Percentiles rank a stretch among this genome's conserved stretches.
phyloP scores from a whole-genome alignment of 2,888 invertebrate genomes.

The Phytoseiulus persimilis region DNA sequence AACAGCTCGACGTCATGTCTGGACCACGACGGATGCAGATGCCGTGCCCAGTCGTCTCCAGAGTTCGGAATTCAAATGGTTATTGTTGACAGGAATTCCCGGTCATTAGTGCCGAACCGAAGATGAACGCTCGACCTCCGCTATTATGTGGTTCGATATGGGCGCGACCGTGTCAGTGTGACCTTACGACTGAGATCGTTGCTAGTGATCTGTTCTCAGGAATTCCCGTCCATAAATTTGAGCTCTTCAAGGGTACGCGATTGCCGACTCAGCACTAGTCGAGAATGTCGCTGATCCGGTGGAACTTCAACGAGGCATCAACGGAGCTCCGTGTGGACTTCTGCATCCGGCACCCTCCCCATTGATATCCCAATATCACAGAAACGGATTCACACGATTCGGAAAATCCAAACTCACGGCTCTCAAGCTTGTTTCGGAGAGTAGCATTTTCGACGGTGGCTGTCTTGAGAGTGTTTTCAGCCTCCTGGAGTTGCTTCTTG shows the following conservation, averaged over 20 bases:
- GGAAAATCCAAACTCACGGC: neutral
- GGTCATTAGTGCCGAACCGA: too few relatives aligned
- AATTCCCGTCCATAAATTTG: neutral
- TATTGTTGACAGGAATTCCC: neutral
- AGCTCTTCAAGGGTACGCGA: too few relatives aligned
- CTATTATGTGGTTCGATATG: neutral
- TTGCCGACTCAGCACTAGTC: too few relatives aligned
- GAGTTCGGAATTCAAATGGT: neutral
- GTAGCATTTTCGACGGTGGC: slow-evolving; percentile 9
- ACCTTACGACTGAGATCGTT: neutral
- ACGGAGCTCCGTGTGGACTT: too few relatives aligned
- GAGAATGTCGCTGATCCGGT: too few relatives aligned
- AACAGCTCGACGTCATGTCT: too few relatives aligned
- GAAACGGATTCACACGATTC: neutral
- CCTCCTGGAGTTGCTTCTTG: slow-evolving; percentile 15
- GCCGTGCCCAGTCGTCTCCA: too few relatives aligned
- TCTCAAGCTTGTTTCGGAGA: slow-evolving; percentile 10
- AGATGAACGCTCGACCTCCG: too few relatives aligned
- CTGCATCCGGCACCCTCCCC: too few relatives aligned
- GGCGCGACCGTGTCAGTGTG: neutral
- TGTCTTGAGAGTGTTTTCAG: neutral
- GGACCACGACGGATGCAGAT: too few relatives aligned
- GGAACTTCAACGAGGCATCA: too few relatives aligned
- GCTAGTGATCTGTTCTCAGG: neutral
- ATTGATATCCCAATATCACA: too few relatives aligned